Percentiles rank a stretch among this genome's conserved stretches.
These are phyloP conservation scores for Odontomyia ornata DNA, from an alignment of 2,888 invertebrate species.

Conservation along the genomic window DNA sequence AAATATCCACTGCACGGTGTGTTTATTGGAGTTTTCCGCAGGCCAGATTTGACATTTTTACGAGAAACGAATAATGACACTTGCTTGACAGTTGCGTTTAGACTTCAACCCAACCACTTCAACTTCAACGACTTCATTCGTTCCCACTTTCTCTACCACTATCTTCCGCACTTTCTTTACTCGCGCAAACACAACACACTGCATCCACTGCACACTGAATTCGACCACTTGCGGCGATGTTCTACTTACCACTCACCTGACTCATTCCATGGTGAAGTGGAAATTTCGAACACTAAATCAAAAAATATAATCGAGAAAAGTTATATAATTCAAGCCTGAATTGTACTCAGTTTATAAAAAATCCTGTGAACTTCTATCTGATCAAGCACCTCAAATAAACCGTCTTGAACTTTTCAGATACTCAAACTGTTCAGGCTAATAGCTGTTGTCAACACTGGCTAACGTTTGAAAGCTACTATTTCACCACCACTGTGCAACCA, in stretches of 20 bases:
- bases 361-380: too few relatives aligned
- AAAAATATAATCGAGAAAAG: too few relatives aligned
- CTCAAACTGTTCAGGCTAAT: background rate
- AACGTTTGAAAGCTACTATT: background rate
- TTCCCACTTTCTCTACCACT: background rate
- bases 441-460: background rate
- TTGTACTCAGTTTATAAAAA: too few relatives aligned
- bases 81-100: slow-evolving; percentile 11
- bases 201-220: too few relatives aligned
- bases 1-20: slow-evolving; percentile 1
- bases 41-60: slow-evolving; percentile 15
- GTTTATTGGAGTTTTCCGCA: slow-evolving; percentile 17
- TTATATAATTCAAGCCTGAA: too few relatives aligned
- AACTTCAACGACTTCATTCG: background rate
- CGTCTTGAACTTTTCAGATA: background rate
- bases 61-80: background rate
- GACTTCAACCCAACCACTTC: background rate
- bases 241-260: too few relatives aligned
- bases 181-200: background rate
- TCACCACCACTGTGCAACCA: slow-evolving; percentile 26
- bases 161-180: background rate
- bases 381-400: too few relatives aligned
- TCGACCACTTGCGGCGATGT: too few relatives aligned
- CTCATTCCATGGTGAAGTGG: too few relatives aligned
- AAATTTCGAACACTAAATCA: too few relatives aligned